phyloP scores from a whole-genome alignment of 2,888 invertebrate genomes.

The Caprella mutica region DNA sequence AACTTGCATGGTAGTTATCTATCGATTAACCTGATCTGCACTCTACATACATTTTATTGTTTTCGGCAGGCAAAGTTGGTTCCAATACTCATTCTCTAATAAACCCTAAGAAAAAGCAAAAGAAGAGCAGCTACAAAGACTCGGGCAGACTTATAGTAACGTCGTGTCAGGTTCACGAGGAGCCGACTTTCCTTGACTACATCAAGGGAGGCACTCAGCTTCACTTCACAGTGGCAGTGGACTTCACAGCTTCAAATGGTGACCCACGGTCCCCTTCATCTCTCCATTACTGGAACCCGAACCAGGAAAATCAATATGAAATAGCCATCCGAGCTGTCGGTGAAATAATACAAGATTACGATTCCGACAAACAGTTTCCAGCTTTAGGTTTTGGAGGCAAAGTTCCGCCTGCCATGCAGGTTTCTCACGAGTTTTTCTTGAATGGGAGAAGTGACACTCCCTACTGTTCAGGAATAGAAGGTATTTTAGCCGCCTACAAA shows the following conservation, averaged over 20 bases:
- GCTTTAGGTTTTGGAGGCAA: conserved; percentile 44
- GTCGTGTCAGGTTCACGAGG: conserved; percentile 35
- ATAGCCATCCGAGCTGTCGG: conserved; percentile 43
- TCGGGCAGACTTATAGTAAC: conserved; percentile 45
- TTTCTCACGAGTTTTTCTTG: conserved; percentile 45
- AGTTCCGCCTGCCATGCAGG: conserved; percentile 43
- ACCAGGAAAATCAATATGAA: conserved; percentile 41
- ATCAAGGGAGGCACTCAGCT: conserved; percentile 43
- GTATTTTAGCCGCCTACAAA: conserved; percentile 45
- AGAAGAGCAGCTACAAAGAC: conserved; percentile 44
- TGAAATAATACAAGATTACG: conserved; percentile 44
- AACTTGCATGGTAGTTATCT: no score
- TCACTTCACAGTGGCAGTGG: conserved; percentile 40
- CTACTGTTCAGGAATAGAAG: conserved; percentile 41
- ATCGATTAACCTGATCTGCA: no score
- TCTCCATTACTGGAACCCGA: conserved; percentile 42
- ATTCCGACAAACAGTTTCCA: conserved; percentile 44
- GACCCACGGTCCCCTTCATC: conserved; percentile 38
- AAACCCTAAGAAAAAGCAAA: conserved; percentile 44
- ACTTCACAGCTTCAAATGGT: conserved; percentile 41
- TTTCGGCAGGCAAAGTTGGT: no score
- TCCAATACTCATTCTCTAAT: conserved; percentile 40
- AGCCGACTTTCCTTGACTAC: conserved; percentile 45
- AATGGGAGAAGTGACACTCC: conserved; percentile 42
- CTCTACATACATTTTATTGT: no score